phyloP scores from a whole-genome alignment of 64 coral and sea anemone genomes.

The Pocillopora damicornis region DNA sequence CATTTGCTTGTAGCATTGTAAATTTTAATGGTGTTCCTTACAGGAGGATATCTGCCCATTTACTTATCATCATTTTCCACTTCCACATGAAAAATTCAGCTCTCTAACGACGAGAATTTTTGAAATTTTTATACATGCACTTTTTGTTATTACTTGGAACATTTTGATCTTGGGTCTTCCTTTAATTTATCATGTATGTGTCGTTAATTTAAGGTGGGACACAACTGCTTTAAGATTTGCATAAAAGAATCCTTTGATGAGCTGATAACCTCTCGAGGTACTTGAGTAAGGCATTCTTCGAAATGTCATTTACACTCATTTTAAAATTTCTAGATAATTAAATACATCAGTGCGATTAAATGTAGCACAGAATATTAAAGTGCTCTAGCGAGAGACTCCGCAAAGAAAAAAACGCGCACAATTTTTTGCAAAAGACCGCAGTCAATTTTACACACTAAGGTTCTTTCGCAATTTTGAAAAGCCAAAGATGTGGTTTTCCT shows the following conservation, averaged over 20 bases:
- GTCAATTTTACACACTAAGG: neutral
- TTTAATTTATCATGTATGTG: neutral
- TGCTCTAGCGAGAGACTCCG: neutral
- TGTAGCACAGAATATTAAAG: neutral
- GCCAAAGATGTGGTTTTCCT: neutral
- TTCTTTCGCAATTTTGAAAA: neutral
- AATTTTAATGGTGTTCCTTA: no score
- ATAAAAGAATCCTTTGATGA: neutral
- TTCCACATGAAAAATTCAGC: neutral
- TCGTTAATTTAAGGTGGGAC: neutral
- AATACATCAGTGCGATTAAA: neutral
- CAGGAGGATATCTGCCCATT: neutral
- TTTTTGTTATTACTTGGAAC: no score
- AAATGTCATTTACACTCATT: neutral
- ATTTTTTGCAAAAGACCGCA: neutral
- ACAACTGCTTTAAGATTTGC: neutral
- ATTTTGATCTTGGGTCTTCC: neutral
- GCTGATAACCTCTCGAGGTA: neutral
- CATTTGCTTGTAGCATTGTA: no score
- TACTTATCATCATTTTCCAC: neutral
- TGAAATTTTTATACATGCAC: neutral
- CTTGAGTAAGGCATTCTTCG: neutral
- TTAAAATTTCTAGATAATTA: neutral
- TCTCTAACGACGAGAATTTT: neutral
- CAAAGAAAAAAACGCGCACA: neutral